Evolutionary conservation across 2,888 invertebrate genomes (phyloP), one percentile per base, ranked within the genome.

Genomic region (Uloborus plumipes): DNA sequence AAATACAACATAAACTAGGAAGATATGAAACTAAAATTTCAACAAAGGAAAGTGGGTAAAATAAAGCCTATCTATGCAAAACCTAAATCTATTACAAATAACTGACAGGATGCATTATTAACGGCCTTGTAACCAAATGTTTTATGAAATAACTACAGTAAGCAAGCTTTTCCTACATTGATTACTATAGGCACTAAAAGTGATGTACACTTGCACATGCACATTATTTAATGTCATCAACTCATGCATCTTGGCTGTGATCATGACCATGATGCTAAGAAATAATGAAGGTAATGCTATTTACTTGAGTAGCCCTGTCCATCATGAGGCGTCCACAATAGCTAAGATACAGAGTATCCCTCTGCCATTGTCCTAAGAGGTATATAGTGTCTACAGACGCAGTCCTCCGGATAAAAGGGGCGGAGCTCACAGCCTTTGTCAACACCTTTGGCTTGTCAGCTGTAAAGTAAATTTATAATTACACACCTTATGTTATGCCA

Each of bases 281-380:
- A 39, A 39, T 39, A 26, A 15, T 55, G 20, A 55, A 14, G 1
- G 2, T 55, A 55, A 55, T 22, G 0, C 0, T 0, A 87, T 89
- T 88, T 90, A 94, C 94, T 92, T 94, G 94, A 86, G 94, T 94
- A 80, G 94, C 93, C 90, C 94, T 94, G 89, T 94, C 93, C 85
- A 94, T 91, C 89, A 93, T 92, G 86, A 94, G 90, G 85, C 92
- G 89, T 86, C 92, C 92, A 86, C 92, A 92, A 87, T 93, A 92
- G 86, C 92, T 91, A 31, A 78, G 75, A 88, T 93, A 93, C 87
- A 93, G 92, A 85, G 89, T 89, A 88, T 94, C 94, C 87, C 93
- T 91, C 59, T 94, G 93, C 93, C 93, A 94, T 87, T 94, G 93
- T 87, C 94, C 94, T 88, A 93, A 93, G 87, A 94, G 91, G 89